Conservation (phyloP, 1,140 invertebrate species). For the Harlomillsia oculata region DNA sequence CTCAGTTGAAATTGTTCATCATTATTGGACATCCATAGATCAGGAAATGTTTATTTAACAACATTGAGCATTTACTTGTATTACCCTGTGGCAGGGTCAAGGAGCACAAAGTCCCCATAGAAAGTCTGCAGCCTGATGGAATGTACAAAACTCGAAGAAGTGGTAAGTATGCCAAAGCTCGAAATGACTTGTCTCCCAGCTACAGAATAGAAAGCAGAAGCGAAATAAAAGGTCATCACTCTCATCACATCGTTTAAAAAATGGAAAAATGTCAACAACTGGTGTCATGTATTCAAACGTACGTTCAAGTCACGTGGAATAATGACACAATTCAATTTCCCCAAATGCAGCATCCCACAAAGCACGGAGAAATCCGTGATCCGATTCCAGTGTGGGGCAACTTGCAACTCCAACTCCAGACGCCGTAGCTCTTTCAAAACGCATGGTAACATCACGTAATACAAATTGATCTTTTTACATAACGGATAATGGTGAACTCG, state of each 20-base stretch:
- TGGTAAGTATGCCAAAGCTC: conserved; percentile 1
- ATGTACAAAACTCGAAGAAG: not conserved
- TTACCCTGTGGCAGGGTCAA: not conserved
- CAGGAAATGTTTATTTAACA: no score
- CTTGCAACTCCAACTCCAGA: not conserved
- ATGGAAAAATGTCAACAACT: not conserved
- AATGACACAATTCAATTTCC: not conserved
- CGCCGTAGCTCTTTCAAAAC: not conserved
- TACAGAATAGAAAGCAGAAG: no score
- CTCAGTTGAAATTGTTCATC: no score
- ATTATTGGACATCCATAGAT: no score
- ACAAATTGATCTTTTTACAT: no score
- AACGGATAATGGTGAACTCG: no score
- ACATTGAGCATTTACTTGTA: no score
- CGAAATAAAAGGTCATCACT: no score
- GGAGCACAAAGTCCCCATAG: conserved; percentile 4
- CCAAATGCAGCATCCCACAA: conserved; percentile 3
- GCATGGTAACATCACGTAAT: no score
- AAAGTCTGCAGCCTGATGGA: conserved; percentile 5
- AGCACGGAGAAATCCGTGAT: conserved; percentile 5
- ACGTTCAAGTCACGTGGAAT: conserved; percentile 1
- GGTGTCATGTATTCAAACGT: not conserved
- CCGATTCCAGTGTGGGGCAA: not conserved
- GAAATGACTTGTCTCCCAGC: conserved; percentile 8
- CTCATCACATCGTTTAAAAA: no score